Percentiles rank a stretch among this genome's conserved stretches.
These are phyloP conservation scores for Anoura caudifer DNA, from an alignment of 2,113 vertebrate genomes.

Conservation along the genomic window DNA sequence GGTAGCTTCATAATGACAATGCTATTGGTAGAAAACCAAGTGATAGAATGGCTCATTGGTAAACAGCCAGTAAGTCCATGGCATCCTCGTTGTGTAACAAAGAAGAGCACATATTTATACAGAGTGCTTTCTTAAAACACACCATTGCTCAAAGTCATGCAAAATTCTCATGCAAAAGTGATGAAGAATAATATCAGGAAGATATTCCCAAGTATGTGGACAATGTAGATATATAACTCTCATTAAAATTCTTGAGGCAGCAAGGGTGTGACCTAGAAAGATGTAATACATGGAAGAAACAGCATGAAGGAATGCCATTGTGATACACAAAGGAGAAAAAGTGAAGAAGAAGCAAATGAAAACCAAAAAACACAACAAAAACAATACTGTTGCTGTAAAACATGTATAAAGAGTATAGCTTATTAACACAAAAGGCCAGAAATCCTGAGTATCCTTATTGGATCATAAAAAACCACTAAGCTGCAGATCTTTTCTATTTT, in stretches of 20 bases:
- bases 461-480: neutral
- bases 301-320: neutral
- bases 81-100: neutral
- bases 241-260: constrained; percentile 31
- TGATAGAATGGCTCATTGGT: neutral
- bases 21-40: neutral
- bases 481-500: neutral
- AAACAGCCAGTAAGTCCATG: neutral
- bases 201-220: constrained; percentile 27
- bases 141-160: constrained; percentile 37
- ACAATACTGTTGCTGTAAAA: neutral
- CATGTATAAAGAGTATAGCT: neutral
- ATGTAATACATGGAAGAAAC: neutral
- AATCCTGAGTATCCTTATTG: neutral
- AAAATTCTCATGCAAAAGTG: constrained; percentile 19
- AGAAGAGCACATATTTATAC: neutral
- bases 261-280: constrained; percentile 45
- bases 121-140: constrained; percentile 5
- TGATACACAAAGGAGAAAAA: neutral
- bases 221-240: constrained; percentile 47
- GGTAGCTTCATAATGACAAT: neutral
- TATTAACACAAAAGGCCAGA: neutral
- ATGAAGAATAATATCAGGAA: constrained; percentile 39
- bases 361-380: neutral
- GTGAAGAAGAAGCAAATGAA: neutral